A percentile compares a stretch with the other conserved stretches of the same genome.
Evolutionary conservation across 1,140 invertebrate species (phyloP).

Genomic region (Myzus persicae): DNA sequence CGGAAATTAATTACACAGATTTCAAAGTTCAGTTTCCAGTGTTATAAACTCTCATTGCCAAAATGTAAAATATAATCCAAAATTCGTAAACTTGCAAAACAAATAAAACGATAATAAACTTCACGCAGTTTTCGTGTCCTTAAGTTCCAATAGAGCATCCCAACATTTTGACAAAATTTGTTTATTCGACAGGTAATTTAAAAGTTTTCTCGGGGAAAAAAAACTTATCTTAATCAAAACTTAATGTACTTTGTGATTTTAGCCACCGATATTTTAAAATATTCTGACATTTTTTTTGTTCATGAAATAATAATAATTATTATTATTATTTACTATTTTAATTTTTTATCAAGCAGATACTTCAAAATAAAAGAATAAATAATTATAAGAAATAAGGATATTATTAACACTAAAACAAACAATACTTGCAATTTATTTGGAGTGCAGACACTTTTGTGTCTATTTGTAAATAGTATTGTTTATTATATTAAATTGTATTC

Average conservation of each 20-base stretch:
- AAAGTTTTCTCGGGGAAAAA: background rate
- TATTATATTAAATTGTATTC: too few species aligned
- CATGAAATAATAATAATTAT: too few species aligned
- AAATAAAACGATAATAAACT: slow-evolving; percentile 41
- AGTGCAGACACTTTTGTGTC: background rate
- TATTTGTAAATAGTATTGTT: background rate
- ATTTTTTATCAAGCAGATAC: background rate
- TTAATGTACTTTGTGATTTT: background rate
- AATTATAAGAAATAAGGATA: background rate
- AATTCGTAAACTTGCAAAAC: slow-evolving; percentile 30
- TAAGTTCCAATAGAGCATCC: background rate
- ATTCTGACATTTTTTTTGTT: background rate
- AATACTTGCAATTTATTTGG: background rate
- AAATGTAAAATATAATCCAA: slow-evolving; percentile 8
- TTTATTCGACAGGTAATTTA: slow-evolving; percentile 1
- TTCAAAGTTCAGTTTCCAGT: background rate
- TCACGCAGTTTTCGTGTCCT: background rate
- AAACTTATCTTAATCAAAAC: background rate
- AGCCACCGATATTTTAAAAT: background rate
- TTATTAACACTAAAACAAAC: background rate
- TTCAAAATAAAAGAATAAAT: background rate
- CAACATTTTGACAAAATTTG: background rate
- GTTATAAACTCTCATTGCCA: background rate
- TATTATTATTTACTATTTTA: background rate
- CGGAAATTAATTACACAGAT: slow-evolving; percentile 11